A percentile compares a stretch with the other conserved stretches of the same genome.
phyloP scores from a whole-genome alignment of 53 echinoderm and acorn worm species.

The Zoroaster sp. region DNA sequence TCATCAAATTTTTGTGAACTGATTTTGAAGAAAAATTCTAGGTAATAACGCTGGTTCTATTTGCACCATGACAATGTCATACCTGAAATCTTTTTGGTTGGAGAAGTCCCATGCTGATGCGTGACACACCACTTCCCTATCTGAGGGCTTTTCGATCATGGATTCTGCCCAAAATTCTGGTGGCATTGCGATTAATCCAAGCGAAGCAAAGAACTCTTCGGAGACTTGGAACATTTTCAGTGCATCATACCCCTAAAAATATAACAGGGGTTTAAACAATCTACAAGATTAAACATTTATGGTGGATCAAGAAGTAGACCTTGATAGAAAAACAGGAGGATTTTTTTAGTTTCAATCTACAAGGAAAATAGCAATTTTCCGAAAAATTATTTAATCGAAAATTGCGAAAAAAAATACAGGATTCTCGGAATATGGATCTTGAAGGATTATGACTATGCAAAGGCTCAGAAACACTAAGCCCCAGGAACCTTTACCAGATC shows the following conservation, averaged over 20 bases:
- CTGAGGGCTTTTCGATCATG: conserved; percentile 76
- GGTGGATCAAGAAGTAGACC: too few relatives aligned
- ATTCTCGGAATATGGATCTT: neutral
- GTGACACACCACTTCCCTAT: conserved; percentile 89
- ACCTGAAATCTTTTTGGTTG: conserved; percentile 89
- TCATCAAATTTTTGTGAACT: too few relatives aligned
- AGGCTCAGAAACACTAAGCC: neutral
- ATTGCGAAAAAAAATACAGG: neutral
- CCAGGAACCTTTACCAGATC: neutral
- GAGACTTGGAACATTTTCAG: conserved; percentile 73
- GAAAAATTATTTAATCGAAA: neutral
- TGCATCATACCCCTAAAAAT: conserved; percentile 68
- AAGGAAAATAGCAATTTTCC: neutral
- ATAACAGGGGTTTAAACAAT: neutral
- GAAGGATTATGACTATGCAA: neutral
- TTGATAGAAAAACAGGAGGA: neutral
- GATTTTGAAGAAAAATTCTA: too few relatives aligned
- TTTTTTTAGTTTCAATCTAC: neutral
- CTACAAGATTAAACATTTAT: too few relatives aligned
- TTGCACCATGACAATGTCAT: neutral
- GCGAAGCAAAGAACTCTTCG: conserved; percentile 80
- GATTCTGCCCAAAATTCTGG: conserved; percentile 78
- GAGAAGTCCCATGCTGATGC: conserved; percentile 95
- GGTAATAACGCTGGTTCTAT: too few relatives aligned
- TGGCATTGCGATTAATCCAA: conserved; percentile 78